These are phyloP conservation scores for Hetaerina americana DNA, from an alignment of 1,140 invertebrate species.

Conservation along the genomic window DNA sequence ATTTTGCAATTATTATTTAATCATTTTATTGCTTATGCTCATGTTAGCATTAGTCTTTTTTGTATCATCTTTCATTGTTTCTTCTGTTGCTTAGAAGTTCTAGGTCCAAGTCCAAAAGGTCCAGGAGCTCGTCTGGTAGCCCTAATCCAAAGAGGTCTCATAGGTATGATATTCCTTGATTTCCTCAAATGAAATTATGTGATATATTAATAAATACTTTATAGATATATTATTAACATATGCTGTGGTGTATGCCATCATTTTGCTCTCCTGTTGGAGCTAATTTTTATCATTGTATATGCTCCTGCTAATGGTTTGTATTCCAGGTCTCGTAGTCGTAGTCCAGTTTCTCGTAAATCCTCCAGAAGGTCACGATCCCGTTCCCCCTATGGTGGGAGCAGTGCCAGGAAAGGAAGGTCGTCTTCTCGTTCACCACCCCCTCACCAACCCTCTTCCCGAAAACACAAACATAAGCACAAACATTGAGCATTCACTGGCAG, in stretches of 20 bases:
- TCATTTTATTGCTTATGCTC: background rate
- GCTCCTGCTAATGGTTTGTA: background rate
- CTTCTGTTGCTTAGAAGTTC: conserved; percentile 20
- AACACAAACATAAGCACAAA: conserved; percentile 40
- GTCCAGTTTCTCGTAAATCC: conserved; percentile 20
- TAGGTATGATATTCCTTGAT: conserved; percentile 12
- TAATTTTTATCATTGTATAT: background rate
- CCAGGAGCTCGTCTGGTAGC: conserved; percentile 19
- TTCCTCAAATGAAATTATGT: background rate
- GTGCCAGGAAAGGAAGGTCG: background rate
- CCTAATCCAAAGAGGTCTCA: conserved; percentile 17
- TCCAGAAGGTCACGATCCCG: conserved; percentile 9
- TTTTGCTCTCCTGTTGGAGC: background rate
- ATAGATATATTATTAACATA: background rate
- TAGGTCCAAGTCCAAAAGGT: conserved; percentile 20
- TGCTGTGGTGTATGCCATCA: background rate
- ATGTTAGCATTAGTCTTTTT: background rate
- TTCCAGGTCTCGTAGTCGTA: conserved; percentile 32
- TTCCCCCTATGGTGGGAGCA: conserved; percentile 2
- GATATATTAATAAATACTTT: background rate
- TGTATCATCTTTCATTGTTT: background rate
- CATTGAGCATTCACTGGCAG: conserved; percentile 18
- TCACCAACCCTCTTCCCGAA: conserved; percentile 28
- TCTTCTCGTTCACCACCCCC: conserved; percentile 20
- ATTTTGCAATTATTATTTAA: too few relatives aligned